Evolutionary conservation across 2,113 vertebrate species (phyloP).

Genomic region (Cryptoleucopteryx plumbea): DNA sequence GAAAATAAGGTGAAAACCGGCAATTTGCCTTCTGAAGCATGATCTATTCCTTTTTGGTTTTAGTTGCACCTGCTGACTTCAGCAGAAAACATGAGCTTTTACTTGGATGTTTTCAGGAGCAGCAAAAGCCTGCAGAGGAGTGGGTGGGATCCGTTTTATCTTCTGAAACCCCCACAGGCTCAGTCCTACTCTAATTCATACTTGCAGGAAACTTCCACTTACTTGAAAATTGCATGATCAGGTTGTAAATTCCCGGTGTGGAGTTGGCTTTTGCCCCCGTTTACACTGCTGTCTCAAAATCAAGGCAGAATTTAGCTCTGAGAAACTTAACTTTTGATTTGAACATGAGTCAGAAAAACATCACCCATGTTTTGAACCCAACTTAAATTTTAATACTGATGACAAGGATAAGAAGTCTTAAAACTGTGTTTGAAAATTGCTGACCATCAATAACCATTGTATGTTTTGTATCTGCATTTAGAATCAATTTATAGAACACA

Average conservation of each 20-base stretch:
- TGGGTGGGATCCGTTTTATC: background rate
- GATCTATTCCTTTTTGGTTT: background rate
- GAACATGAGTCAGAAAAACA: background rate
- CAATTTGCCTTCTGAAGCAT: background rate
- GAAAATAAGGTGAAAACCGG: background rate
- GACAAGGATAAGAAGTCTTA: background rate
- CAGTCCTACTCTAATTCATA: background rate
- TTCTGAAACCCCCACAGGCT: background rate
- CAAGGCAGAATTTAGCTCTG: background rate
- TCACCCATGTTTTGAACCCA: fast-evolving
- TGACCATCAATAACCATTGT: background rate
- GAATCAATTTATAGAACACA: background rate
- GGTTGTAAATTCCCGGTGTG: background rate
- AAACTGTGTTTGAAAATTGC: background rate
- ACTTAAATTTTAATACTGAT: background rate
- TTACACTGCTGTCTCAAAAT: fast-evolving
- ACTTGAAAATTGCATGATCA: fast-evolving
- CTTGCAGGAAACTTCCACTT: background rate
- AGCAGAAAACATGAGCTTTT: background rate
- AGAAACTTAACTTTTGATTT: background rate
- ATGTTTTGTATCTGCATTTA: background rate
- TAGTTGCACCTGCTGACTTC: fast-evolving
- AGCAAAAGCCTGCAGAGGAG: background rate
- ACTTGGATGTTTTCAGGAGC: background rate
- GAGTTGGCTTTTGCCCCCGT: fast-evolving